These are phyloP conservation scores for Campodea augens DNA, from an alignment of 1,140 invertebrate species.

Conservation along the genomic window DNA sequence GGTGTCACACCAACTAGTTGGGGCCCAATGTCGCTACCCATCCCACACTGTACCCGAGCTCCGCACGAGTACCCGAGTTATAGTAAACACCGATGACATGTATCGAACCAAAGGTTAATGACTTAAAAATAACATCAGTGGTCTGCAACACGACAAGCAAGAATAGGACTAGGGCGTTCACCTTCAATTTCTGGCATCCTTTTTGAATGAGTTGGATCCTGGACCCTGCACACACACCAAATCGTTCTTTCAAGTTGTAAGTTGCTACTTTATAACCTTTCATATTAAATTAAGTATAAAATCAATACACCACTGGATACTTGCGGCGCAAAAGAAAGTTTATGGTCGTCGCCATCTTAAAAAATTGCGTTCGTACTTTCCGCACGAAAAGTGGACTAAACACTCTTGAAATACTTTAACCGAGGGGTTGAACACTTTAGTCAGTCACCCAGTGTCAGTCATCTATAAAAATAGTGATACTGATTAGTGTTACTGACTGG, in stretches of 20 bases:
- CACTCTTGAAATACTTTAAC: neutral
- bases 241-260: constrained; percentile 37
- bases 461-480: neutral
- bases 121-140: too few relatives aligned
- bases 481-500: too few relatives aligned
- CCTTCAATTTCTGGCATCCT: constrained; percentile 36
- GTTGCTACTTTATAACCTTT: constrained; percentile 51
- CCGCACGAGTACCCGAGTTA: too few relatives aligned
- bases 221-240: constrained; percentile 42
- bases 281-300: constrained; percentile 21
- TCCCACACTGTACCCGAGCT: too few relatives aligned
- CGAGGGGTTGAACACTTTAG: neutral
- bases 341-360: neutral
- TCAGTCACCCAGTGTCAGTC: neutral
- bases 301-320: neutral
- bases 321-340: neutral
- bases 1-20: too few relatives aligned
- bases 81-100: too few relatives aligned
- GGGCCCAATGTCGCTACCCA: too few relatives aligned
- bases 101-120: too few relatives aligned
- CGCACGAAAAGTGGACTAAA: neutral
- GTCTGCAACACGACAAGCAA: too few relatives aligned
- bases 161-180: too few relatives aligned
- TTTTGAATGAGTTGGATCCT: constrained; percentile 39
- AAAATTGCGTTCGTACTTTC: neutral